Evolutionary conservation across 1,140 invertebrate species (phyloP).

Genomic region (Manduca sexta): DNA sequence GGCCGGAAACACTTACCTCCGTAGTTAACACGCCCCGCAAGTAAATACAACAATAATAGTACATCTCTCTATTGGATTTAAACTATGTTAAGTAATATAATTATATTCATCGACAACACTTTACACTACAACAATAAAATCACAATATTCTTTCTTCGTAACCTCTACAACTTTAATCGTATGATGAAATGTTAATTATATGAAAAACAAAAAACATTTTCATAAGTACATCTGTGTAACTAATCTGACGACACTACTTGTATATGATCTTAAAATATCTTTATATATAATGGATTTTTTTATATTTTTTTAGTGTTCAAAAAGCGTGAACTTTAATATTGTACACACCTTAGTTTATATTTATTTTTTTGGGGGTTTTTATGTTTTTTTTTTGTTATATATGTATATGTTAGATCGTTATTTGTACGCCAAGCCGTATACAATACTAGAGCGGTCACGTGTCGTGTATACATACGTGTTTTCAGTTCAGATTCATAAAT

Average conservation of each 20-base stretch:
- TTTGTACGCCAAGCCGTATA: conserved; percentile 59
- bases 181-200: conserved; percentile 27
- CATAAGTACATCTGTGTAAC: conserved; percentile 55
- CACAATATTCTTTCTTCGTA: conserved; percentile 52
- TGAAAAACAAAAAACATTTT: conserved; percentile 32
- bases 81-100: conserved; percentile 53
- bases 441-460: conserved; percentile 62
- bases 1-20: conserved; percentile 60
- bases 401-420: conserved; percentile 47
- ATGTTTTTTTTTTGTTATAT: conserved; percentile 12
- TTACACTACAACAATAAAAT: conserved; percentile 68
- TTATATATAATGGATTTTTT: conserved; percentile 13
- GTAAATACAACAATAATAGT: conserved; percentile 66
- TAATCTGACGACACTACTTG: conserved; percentile 49
- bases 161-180: conserved; percentile 38
- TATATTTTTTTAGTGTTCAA: conserved; percentile 47
- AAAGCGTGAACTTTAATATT: conserved; percentile 59
- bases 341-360: conserved; percentile 58
- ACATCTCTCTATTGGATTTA: conserved; percentile 65
- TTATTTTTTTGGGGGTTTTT: conserved; percentile 49
- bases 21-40: conserved; percentile 29
- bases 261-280: conserved; percentile 70
- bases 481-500: conserved; percentile 46
- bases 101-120: conserved; percentile 54
- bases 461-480: conserved; percentile 55